These are phyloP conservation scores for Drosophila jambulina DNA, from an alignment of 1,140 invertebrate species.

Conservation along the genomic window DNA sequence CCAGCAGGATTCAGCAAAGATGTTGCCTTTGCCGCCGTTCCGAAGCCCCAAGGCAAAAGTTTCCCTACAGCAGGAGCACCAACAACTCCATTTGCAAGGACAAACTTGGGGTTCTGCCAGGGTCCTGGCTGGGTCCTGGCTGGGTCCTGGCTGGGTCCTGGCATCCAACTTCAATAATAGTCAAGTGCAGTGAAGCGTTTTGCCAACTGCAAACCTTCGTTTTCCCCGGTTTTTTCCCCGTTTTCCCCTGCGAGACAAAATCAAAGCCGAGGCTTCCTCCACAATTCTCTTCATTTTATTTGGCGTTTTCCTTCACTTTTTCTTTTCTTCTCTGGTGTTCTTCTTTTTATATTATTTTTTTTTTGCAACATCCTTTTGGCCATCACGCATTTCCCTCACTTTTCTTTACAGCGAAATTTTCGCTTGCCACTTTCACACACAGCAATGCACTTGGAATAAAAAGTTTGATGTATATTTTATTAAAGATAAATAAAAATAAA, in stretches of 20 bases:
- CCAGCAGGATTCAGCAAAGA: slow-evolving; percentile 59
- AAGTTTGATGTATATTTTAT: background rate
- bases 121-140: slow-evolving; percentile 10
- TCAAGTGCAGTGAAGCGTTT: slow-evolving; percentile 81
- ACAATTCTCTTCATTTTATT: slow-evolving; percentile 64
- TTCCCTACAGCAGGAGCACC: slow-evolving; percentile 50
- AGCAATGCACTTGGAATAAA: background rate
- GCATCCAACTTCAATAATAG: slow-evolving; percentile 79
- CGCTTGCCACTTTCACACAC: slow-evolving; percentile 51
- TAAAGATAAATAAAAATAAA: background rate
- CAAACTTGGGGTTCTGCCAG: slow-evolving; percentile 50
- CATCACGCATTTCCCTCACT: slow-evolving; percentile 51
- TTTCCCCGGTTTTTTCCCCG: background rate
- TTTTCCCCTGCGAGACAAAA: slow-evolving; percentile 18
- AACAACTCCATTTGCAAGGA: slow-evolving; percentile 66
- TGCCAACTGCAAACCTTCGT: slow-evolving; percentile 61
- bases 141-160: slow-evolving; percentile 8
- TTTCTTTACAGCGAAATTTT: slow-evolving; percentile 40
- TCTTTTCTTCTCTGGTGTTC: slow-evolving; percentile 3
- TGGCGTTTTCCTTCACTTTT: slow-evolving; percentile 60
- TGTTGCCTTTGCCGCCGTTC: slow-evolving; percentile 49
- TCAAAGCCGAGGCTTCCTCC: slow-evolving; percentile 48
- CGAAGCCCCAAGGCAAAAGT: slow-evolving; percentile 71
- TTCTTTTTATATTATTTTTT: slow-evolving; percentile 28
- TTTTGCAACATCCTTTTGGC: slow-evolving; percentile 74